Base-by-base conservation (phyloP, 1,140 invertebrate genomes). In the Orchesella cincta region DNA sequence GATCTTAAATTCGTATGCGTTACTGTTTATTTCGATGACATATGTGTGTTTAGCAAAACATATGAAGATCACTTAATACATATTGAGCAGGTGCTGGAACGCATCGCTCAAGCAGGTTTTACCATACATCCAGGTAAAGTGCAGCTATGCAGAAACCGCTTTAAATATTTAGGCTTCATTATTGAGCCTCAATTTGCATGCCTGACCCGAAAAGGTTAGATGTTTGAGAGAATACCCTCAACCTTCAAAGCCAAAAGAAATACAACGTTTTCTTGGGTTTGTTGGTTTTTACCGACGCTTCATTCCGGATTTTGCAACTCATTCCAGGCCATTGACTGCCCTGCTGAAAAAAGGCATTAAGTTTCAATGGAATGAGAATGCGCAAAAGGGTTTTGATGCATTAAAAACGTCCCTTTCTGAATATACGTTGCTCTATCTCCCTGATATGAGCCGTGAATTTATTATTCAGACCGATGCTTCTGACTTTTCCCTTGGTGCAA, bases 21-120 rank as follows among this genome's bases (percentile, higher is more conserved):
- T 28, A 64, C 84, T 57, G 80, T 83, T 0, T 88, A 87, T 78
- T 74, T 89, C 0, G 86, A 88, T 81, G 88, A 88, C 72, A 83
- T 88, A 5, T 79, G 88, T 0, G 76, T 87, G 1, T 85, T 82
- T 67, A 84, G 83, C 1, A 72, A 82, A 1, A 76, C 76, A 33
- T 81, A 78, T 67, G 80, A 83, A 18, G 81, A 84, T 26, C 88
- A 88, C 74, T 64, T 82, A 5, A 29, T 64, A 16, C 84, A 87
- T 74, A 62, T 88, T 3, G 39, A 74, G 8, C 34, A 75, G 28
- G 79, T 88, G 0, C 83, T 88, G 28, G n/a, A 81, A 33, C 75
- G 83, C 0, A 80, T 88, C 20, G 1, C 26, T 18, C 8, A 78
- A 16, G 67, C 81, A 8, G 78, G 78, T 3, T 64, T 83, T n/a